Evolutionary conservation across 2,113 vertebrate genomes (phyloP), one percentile per base, ranked within the genome.

Genomic region (Xiphias gladius): DNA sequence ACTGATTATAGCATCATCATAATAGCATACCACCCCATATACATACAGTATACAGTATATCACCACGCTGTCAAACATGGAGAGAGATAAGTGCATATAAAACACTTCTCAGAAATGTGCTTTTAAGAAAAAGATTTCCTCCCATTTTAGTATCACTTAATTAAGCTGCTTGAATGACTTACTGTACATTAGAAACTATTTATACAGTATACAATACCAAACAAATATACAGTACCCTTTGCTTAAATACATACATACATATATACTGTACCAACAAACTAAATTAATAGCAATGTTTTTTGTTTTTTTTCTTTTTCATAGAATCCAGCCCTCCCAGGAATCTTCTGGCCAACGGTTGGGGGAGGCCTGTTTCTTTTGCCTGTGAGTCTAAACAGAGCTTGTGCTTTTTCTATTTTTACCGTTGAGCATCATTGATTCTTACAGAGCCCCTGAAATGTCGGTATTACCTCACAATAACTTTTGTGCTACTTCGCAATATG

Each of bases 361-460:
- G 11, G 8, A 30, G 17, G 13, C 13, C 19, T 5, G 17, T 20
- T 32, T 2, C 80, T 59, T 0, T 68, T 48, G 17, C 16, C 17
- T 63, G 88, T 89, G 32, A 80, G 83, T 82, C n/a, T 39, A 22
- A 76, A 59, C 46, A 64, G n/a, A 46, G 26, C 13, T 35, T 13
- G 20, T 17, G 5, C 5, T 26, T 77, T 67, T 58, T 43, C n/a
- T 62, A 26, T 17, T 37, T 16, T 10, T 10, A 46, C 39, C 14
- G 5, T 17, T 43, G n/a, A 43, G n/a, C 17, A 22, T 26, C 14
- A 17, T 9, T 26, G 14, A 16, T 9, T 66, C 5, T 43, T 17
- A 26, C n/a, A 22, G n/a, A 39, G 61, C 61, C 61, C 11, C 20
- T 63, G 20, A n/a, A 39, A n/a, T 11, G 30, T 62, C 30, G n/a